Percentiles rank a stretch among this genome's conserved stretches.
Evolutionary conservation across 1,140 invertebrate species (phyloP).

Genomic region (Marisa cornuarietis): DNA sequence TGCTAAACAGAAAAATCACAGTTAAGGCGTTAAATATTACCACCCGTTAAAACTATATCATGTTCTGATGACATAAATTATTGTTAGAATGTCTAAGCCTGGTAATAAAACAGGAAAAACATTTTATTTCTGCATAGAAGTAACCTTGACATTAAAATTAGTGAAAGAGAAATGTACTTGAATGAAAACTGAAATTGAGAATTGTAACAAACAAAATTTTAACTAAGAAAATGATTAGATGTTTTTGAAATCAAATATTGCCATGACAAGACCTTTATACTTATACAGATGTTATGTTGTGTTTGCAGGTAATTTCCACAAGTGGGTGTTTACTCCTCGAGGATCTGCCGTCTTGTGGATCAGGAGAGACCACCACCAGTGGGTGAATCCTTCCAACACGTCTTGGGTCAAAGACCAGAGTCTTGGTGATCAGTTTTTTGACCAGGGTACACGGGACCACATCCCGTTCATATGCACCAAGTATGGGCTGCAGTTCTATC

Average conservation of each 20-base stretch:
- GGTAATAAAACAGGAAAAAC: too few species aligned
- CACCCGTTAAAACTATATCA: too few species aligned
- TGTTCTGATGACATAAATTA: too few species aligned
- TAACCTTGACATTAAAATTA: too few species aligned
- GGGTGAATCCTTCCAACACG: constrained; percentile 40
- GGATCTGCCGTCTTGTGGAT: constrained; percentile 49
- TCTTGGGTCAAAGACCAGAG: constrained; percentile 27
- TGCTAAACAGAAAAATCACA: background rate
- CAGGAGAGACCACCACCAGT: constrained; percentile 32
- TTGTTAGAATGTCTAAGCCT: too few species aligned
- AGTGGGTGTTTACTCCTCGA: constrained; percentile 53
- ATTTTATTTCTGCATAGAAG: too few species aligned
- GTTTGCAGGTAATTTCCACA: constrained; percentile 54
- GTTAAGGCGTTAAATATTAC: too few species aligned
- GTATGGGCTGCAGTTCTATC: constrained; percentile 44
- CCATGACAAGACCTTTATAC: too few species aligned
- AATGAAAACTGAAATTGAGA: too few species aligned
- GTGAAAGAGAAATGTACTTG: too few species aligned
- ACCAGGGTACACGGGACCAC: constrained; percentile 49
- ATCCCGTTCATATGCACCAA: constrained; percentile 37
- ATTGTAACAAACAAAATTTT: background rate
- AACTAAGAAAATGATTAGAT: background rate
- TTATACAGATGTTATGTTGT: background rate
- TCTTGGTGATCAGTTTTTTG: constrained; percentile 41
- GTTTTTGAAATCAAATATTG: background rate